Conservation (phyloP, 2,113 vertebrate genomes). For the Ptychochromis oligacanthus region DNA sequence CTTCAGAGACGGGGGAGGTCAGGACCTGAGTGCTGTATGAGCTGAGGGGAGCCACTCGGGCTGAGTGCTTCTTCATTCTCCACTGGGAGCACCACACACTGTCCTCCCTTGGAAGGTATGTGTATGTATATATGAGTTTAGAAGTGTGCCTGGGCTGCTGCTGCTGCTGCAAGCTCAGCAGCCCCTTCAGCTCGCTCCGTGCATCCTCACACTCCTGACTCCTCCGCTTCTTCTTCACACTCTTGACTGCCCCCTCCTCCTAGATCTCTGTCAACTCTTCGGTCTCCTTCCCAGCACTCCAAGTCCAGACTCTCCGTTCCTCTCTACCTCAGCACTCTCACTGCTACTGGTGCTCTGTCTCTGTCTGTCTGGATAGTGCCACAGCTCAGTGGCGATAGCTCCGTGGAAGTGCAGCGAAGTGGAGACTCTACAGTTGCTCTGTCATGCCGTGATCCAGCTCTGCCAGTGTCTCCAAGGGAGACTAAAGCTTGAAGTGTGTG, state of each 20-base stretch:
- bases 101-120: conserved; percentile 62
- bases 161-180: conserved; percentile 70
- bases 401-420: conserved; percentile 56
- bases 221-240: conserved; percentile 54
- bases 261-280: conserved; percentile 51
- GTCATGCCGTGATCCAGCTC: conserved; percentile 72
- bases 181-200: conserved; percentile 59
- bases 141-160: conserved; percentile 31
- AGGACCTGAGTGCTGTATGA: conserved; percentile 83
- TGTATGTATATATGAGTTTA: conserved; percentile 37
- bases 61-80: conserved; percentile 89
- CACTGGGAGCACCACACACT: conserved; percentile 62
- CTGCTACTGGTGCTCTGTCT: conserved; percentile 19
- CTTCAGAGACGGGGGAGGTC: conserved; percentile 80
- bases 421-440: conserved; percentile 70
- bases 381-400: conserved; percentile 50
- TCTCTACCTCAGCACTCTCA: conserved; percentile 33
- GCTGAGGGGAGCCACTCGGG: conserved; percentile 84
- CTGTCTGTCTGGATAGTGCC: conserved; percentile 47
- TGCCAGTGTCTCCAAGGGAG: conserved; percentile 81
- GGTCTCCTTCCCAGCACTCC: conserved; percentile 45
- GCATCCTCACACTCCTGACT: conserved; percentile 67
- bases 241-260: conserved; percentile 33
- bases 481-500: conserved; percentile 81
- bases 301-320: conserved; percentile 46